Evolutionary conservation across 2,797 vertebrate species (phyloP).

Genomic region (Pantherophis vulpinus): DNA sequence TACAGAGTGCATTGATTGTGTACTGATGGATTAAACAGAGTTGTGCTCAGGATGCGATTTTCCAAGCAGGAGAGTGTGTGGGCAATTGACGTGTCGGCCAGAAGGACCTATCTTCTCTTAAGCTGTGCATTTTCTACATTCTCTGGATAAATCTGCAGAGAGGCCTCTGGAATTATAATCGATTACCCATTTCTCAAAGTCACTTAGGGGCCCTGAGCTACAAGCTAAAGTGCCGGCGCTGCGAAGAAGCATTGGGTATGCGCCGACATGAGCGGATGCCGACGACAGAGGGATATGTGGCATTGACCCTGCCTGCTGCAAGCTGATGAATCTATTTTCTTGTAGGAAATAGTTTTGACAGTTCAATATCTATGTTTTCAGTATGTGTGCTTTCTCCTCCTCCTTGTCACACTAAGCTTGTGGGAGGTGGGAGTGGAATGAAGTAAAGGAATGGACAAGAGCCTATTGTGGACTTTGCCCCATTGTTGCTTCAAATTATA

Average conservation of each 20-base stretch:
- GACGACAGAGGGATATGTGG: slow-evolving; percentile 70
- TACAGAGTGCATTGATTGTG: slow-evolving; percentile 79
- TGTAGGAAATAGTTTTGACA: slow-evolving; percentile 85
- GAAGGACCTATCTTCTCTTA: slow-evolving; percentile 67
- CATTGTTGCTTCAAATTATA: slow-evolving; percentile 65
- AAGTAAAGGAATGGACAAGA: slow-evolving; percentile 41
- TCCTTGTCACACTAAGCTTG: slow-evolving; percentile 5
- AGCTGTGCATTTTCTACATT: slow-evolving; percentile 70
- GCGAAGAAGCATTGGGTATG: slow-evolving; percentile 84
- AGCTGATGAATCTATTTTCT: slow-evolving; percentile 82
- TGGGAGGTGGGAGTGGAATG: slow-evolving; percentile 47
- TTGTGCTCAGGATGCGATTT: slow-evolving; percentile 68
- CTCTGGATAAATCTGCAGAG: slow-evolving; percentile 72
- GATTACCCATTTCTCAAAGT: slow-evolving; percentile 95
- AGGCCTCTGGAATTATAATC: slow-evolving; percentile 83
- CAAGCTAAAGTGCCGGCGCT: slow-evolving; percentile 72
- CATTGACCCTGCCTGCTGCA: slow-evolving; percentile 78
- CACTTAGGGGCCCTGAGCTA: slow-evolving; percentile 85
- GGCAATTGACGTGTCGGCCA: slow-evolving; percentile 66
- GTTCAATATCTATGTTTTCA: slow-evolving; percentile 79
- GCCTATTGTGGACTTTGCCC: slow-evolving; percentile 61
- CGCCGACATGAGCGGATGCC: slow-evolving; percentile 79
- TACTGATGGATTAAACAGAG: slow-evolving; percentile 78
- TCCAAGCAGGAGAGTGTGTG: slow-evolving; percentile 57
- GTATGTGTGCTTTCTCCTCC: slow-evolving; percentile 70